Evolutionary conservation across 1,140 invertebrate species (phyloP).

Genomic region (Ectropis grisescens): DNA sequence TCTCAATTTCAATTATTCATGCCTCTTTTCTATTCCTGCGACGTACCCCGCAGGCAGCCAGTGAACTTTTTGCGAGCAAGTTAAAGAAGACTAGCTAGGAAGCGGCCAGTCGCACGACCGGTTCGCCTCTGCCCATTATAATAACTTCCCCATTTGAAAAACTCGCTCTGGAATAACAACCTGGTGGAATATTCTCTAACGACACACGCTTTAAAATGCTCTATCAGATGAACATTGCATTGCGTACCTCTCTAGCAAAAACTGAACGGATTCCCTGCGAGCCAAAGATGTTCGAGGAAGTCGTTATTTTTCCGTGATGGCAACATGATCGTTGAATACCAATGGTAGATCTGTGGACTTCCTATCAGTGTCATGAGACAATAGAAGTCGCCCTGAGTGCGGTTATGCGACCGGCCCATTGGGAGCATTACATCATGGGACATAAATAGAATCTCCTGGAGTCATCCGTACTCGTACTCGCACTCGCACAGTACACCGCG

Average conservation of each 20-base stretch:
- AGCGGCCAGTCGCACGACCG: too few relatives aligned
- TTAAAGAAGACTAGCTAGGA: too few relatives aligned
- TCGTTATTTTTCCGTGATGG: slow-evolving; percentile 1
- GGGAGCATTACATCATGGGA: slow-evolving; percentile 52
- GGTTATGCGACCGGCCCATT: slow-evolving; percentile 34
- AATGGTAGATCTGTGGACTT: slow-evolving; percentile 6
- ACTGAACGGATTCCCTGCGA: slow-evolving; percentile 2
- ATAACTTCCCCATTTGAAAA: slow-evolving; percentile 35
- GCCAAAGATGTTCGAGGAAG: not conserved
- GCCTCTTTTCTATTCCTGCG: slow-evolving; percentile 16
- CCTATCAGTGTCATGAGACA: slow-evolving; percentile 14
- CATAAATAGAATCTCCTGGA: slow-evolving; percentile 63
- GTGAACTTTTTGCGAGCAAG: slow-evolving; percentile 26
- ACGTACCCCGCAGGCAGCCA: slow-evolving; percentile 14
- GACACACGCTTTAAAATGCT: slow-evolving; percentile 6
- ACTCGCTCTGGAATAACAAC: slow-evolving; percentile 18
- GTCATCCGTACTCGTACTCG: slow-evolving; percentile 12
- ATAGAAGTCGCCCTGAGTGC: slow-evolving; percentile 19
- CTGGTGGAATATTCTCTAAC: slow-evolving; percentile 17
- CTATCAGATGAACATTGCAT: slow-evolving; percentile 7
- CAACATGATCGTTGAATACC: slow-evolving; percentile 5
- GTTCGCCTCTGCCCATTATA: slow-evolving; percentile 26
- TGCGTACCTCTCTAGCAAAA: slow-evolving; percentile 2
- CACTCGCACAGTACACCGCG: slow-evolving; percentile 35
- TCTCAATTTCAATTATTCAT: slow-evolving; percentile 26